Percentiles rank a stretch among this genome's conserved stretches.
Evolutionary conservation across 2,797 vertebrate genomes (phyloP).

Genomic region (Pseudomugil tenellus): DNA sequence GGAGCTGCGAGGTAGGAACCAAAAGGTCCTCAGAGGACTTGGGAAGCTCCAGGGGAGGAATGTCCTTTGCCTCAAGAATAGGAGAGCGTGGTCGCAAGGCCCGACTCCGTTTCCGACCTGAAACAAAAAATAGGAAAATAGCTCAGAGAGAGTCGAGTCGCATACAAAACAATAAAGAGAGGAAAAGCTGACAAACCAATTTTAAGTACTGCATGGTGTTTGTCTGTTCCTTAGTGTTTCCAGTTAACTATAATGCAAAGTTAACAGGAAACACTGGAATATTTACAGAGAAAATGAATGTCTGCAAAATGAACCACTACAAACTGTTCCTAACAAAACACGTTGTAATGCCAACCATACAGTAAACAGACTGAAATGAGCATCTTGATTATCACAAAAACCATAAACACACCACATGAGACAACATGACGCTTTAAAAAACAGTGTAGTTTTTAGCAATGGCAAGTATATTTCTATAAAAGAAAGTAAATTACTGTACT

Average conservation of each 20-base stretch:
- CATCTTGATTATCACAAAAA: background rate
- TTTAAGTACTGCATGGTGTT: background rate
- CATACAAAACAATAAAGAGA: background rate
- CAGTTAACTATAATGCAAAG: background rate
- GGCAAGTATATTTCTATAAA: background rate
- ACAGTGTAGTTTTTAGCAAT: background rate
- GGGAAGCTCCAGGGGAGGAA: slow-evolving; percentile 91
- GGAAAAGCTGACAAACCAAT: background rate
- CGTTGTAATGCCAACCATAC: too few relatives aligned
- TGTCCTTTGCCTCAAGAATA: slow-evolving; percentile 93
- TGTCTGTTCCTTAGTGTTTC: background rate
- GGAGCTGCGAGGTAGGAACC: slow-evolving; percentile 92
- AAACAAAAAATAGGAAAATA: slow-evolving; percentile 2
- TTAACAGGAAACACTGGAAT: background rate
- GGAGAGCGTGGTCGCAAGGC: slow-evolving; percentile 90
- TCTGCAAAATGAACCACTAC: background rate
- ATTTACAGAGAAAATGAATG: background rate
- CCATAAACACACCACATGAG: background rate
- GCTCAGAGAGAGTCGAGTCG: background rate
- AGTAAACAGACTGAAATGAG: background rate
- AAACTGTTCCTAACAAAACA: background rate
- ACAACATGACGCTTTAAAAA: background rate
- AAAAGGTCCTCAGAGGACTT: slow-evolving; percentile 95
- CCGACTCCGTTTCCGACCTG: slow-evolving; percentile 89
- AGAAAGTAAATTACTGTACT: background rate